Base-by-base conservation (phyloP, 1,140 invertebrate species). In the Caenorhabditis brenneri region DNA sequence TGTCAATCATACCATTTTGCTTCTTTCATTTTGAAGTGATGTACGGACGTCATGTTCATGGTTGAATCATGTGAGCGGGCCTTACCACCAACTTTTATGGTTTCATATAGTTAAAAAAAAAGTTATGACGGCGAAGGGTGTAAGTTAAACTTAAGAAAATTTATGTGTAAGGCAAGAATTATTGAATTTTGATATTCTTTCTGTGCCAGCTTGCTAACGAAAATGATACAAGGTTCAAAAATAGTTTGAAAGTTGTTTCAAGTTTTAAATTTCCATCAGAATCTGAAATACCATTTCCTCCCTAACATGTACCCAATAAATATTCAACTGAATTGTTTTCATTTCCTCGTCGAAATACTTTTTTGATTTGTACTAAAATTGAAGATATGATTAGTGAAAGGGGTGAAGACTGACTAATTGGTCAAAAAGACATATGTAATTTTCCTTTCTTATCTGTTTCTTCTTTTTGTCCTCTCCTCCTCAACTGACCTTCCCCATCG, bases 1-100 rank as follows among this genome's bases (percentile, higher is more conserved):
- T 55, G 53, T 55, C 53, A 55, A 55, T 55, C 53, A 55, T 55
- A 55, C 53, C 53, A 55, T 55, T 55, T 9, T 10, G 53, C 53
- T 55, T 15, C 53, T 55, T 55, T 55, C 53, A 27, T 55, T 55
- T 51, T 49, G 19, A n/a, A n/a, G 2, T 16, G 49, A n/a, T 22
- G 15, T n/a, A 16, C 10, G 16, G 22, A 51, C 49, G 49, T n/a
- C 15, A 51, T 51, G 7, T 46, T 6, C 53, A 55, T 29, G 22
- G 24, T 55, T 27, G 1, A 19, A 19, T 51, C 48, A 51, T 51
- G 48, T 51, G 53, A 27, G 27, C 2, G 22, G 22, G 7, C 49
- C 19, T n/a, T 16, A n/a, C 19, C 15, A n/a, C 2, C 19, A 51
- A 9, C 0, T 22, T 51, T 51, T 51, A n/a, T 2, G n/a, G 49